Base-by-base conservation (phyloP, 2,797 vertebrate species). In the Anabas testudineus region DNA sequence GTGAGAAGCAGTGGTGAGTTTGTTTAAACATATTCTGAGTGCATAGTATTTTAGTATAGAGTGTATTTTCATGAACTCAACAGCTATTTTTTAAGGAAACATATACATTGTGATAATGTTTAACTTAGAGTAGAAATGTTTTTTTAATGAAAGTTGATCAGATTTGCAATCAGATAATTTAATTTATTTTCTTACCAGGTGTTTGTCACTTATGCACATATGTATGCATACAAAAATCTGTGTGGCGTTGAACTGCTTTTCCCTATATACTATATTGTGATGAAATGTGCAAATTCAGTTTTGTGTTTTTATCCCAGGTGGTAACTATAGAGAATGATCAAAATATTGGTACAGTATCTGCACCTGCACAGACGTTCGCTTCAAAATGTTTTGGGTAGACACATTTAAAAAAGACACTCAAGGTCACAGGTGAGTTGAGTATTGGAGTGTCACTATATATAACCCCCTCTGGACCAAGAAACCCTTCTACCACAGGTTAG, bases 401-500 rank as follows among this genome's bases (percentile, higher is more conserved):
- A 57, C 59, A 53, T 3, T 9, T 26, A 10, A 45, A 43, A 34
- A 13, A 45, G 15, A 19, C n/a, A 7, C 10, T 52, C 43, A 21
- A 39, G 34, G 28, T 68, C 34, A 32, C 34, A 82, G 66, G 41
- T 82, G 53, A 73, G 51, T 28, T 18, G 7, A 21, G 19, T 32
- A 19, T 49, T 61, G 60, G 10, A 43, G 32, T 63, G 66, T 63
- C 39, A 37, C 24, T 49, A 24, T 37, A 22, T 72, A 59, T 34
- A 67, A 16, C 36, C 43, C 43, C 30, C 30, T 54, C 18, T 49
- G 41, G 36, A 61, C 56, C 53, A 21, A 49, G 26, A 32, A 34
- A 37, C 59, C 49, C 34, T 52, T 37, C 56, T 51, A 22, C 46
- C 71, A 57, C 72, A 65, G 71, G 59, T 81, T 74, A 67, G 86